Base-by-base conservation (phyloP, 2,113 vertebrate species). In the Macrotus californicus region DNA sequence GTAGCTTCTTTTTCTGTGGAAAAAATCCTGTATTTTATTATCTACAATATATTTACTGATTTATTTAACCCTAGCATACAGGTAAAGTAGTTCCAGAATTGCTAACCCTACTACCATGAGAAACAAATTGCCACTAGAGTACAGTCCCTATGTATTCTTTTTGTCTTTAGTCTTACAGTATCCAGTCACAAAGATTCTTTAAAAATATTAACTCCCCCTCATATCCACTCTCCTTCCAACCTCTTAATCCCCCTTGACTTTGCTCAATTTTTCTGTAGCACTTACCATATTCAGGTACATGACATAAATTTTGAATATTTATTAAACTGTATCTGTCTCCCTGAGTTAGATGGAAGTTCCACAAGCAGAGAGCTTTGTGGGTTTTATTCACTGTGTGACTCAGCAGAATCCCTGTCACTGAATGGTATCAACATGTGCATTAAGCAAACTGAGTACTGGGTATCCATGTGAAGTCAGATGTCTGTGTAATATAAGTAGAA, bases 361-460 rank as follows among this genome's bases (percentile, higher is more conserved):
- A 0, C 2, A 0, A 12, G 10, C 6, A n/a, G 12, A 26, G 7
- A 39, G 41, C 61, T 41, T 52, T 36, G 29, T 14, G 12, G 50
- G 22, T 26, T 22, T 14, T 46, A 34, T 66, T 87, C 24, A 36
- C 8, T 22, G 46, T 9, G 21, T 56, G 22, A 31, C 13, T 13
- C 15, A 0, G 16, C 36, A 72, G 43, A 21, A 22, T 4, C 5
- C 21, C 48, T 4, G 21, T 34, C 0, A 16, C 5, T 4, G 5
- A 18, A 10, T 0, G 36, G 24, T 22, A 5, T n/a, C 43, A 43
- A 31, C 13, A 88, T 12, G 14, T 1, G 16, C n/a, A 46, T 18
- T 22, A 24, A 70, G 26, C 43, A 6, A 77, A 5, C n/a, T 0
- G 6, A 67, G 11, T 7, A 1, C 67, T 46, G 15, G 39, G 19